Conservation (phyloP, 2,113 vertebrate species). For the Monopterus albus region DNA sequence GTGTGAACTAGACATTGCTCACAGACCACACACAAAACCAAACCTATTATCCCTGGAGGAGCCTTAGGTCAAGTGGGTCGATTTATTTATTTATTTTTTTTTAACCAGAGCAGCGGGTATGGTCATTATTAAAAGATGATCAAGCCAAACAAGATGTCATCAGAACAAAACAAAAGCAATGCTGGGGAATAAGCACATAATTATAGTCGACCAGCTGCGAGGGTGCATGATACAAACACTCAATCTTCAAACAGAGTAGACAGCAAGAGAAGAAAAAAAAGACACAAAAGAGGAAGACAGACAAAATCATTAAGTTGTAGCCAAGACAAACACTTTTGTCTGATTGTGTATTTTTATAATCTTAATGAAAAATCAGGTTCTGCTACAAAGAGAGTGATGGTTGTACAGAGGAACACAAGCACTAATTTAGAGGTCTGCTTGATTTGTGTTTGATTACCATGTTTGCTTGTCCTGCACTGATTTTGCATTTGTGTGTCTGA, state of each 20-base stretch:
- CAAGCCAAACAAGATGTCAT: conserved; percentile 49
- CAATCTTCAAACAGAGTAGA: conserved; percentile 40
- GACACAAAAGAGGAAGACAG: neutral
- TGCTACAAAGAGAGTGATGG: neutral
- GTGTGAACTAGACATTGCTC: neutral
- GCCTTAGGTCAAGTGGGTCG: conserved; percentile 56
- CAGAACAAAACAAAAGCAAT: conserved; percentile 52
- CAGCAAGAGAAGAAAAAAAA: conserved; percentile 2
- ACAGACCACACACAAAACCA: conserved; percentile 29
- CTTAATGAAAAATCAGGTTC: conserved; percentile 25
- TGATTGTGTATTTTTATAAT: conserved; percentile 38
- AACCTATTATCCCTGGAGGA: conserved; percentile 35
- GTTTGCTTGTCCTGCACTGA: neutral
- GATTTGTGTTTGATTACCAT: conserved; percentile 18
- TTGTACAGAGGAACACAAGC: neutral
- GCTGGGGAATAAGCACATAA: conserved; percentile 38
- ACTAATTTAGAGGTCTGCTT: conserved; percentile 1
- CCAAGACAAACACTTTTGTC: conserved; percentile 31
- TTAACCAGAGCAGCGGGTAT: conserved; percentile 24
- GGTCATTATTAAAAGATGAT: conserved; percentile 64
- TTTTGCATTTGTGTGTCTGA: conserved; percentile 11
- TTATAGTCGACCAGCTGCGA: conserved; percentile 55
- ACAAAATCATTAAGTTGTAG: conserved; percentile 20
- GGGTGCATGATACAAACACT: conserved; percentile 29
- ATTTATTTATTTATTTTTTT: conserved; percentile 14